These are phyloP conservation scores for Austrolebias charrua DNA, from an alignment of 2,797 vertebrate genomes.

Conservation along the genomic window DNA sequence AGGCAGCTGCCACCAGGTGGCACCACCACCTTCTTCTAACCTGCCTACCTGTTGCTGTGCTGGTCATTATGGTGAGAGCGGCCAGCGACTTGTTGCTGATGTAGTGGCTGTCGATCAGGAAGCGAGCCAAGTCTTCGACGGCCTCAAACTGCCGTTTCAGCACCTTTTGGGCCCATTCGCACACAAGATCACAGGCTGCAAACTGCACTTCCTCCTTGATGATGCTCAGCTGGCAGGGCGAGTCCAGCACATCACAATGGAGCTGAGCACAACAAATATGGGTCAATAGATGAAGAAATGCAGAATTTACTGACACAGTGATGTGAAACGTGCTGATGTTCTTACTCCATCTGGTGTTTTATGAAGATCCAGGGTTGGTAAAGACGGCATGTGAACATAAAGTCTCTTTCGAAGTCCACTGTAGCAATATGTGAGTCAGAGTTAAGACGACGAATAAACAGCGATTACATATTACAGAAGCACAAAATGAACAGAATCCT, in stretches of 20 bases:
- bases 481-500: neutral
- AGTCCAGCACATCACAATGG: conserved; percentile 89
- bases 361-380: conserved; percentile 93
- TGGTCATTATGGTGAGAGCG: conserved; percentile 93
- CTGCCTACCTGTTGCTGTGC: conserved; percentile 87
- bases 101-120: conserved; percentile 97
- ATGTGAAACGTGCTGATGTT: conserved; percentile 3
- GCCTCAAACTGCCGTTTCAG: conserved; percentile 96
- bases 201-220: conserved; percentile 92
- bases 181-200: conserved; percentile 95
- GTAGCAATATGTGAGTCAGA: conserved; percentile 91
- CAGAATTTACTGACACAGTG: neutral
- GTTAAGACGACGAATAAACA: conserved; percentile 82
- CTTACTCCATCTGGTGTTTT: conserved; percentile 93
- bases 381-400: conserved; percentile 95
- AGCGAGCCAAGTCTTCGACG: conserved; percentile 94
- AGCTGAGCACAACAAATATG: conserved; percentile 28
- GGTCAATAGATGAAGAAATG: neutral
- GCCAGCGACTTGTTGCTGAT: conserved; percentile 97
- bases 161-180: conserved; percentile 99
- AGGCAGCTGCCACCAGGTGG: conserved; percentile 61
- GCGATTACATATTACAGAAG: neutral
- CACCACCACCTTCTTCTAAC: conserved; percentile 20
- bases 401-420: conserved; percentile 98
- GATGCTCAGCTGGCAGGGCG: conserved; percentile 84